A percentile compares a stretch with the other conserved stretches of the same genome.
Evolutionary conservation across 2,797 vertebrate species (phyloP).

Genomic region (Rhodeus uyekii): DNA sequence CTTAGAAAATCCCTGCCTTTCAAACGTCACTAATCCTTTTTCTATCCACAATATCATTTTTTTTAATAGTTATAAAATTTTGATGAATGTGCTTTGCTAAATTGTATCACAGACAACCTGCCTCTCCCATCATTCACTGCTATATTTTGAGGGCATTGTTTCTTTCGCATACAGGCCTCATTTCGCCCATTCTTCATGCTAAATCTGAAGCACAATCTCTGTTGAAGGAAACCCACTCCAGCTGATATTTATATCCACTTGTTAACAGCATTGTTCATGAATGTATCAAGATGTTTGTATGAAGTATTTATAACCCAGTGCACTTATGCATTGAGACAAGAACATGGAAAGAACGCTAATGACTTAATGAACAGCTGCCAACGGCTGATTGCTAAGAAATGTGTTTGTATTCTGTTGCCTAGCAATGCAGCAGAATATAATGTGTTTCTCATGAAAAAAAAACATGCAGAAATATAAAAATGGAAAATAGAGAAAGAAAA

Average conservation of each 20-base stretch:
- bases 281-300: slow-evolving; percentile 33
- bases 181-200: slow-evolving; percentile 42
- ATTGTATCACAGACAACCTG: background rate
- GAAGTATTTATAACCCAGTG: slow-evolving; percentile 62
- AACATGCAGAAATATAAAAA: background rate
- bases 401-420: slow-evolving; percentile 9
- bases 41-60: background rate
- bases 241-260: slow-evolving; percentile 65
- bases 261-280: slow-evolving; percentile 66
- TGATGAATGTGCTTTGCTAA: slow-evolving; percentile 29
- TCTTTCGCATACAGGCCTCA: slow-evolving; percentile 36
- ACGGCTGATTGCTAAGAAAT: slow-evolving; percentile 29
- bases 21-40: background rate
- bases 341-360: slow-evolving; percentile 42
- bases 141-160: slow-evolving; percentile 62
- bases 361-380: background rate
- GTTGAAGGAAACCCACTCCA: slow-evolving; percentile 63
- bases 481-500: background rate
- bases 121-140: slow-evolving; percentile 1
- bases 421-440: background rate
- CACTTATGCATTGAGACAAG: slow-evolving; percentile 23
- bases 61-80: background rate
- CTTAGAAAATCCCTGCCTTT: background rate
- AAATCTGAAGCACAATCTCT: slow-evolving; percentile 63
- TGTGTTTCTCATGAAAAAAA: too few species aligned